Evolutionary conservation across 1,140 invertebrate genomes (phyloP).

Genomic region (Bombus breviceps): DNA sequence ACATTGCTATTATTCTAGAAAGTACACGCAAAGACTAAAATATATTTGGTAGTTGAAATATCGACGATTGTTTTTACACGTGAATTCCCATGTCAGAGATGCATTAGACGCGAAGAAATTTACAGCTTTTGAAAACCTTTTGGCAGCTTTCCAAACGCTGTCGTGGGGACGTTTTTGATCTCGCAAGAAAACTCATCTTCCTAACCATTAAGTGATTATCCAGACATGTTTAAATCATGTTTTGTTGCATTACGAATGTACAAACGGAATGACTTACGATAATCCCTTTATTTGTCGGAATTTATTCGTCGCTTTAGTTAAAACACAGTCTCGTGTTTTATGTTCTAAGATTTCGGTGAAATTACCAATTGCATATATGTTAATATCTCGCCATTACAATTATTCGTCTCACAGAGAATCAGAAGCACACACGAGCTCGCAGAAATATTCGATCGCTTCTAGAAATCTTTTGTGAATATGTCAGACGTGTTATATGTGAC

Average conservation of each 20-base stretch:
- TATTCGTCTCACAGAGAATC: no score
- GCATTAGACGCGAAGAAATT: not conserved
- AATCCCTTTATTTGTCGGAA: not conserved
- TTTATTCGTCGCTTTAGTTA: not conserved
- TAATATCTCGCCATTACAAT: no score
- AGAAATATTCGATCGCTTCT: no score
- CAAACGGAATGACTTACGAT: not conserved
- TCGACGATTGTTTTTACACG: not conserved
- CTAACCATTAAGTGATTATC: conserved; percentile 10
- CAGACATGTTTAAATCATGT: conserved; percentile 15
- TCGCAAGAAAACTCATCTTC: not conserved
- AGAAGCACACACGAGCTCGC: no score
- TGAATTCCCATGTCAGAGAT: not conserved
- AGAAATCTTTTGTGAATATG: no score
- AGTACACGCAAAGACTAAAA: not conserved
- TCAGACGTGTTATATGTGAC: no score
- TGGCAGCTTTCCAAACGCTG: not conserved
- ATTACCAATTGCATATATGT: no score
- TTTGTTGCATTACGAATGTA: not conserved
- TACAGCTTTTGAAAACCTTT: not conserved
- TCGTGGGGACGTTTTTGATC: conserved; percentile 6
- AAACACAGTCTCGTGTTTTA: not conserved
- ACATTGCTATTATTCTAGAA: not conserved
- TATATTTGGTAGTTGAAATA: not conserved
- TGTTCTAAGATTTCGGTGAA: not conserved